Conservation (phyloP, 2,797 vertebrate genomes). For the Numenius phaeopus region DNA sequence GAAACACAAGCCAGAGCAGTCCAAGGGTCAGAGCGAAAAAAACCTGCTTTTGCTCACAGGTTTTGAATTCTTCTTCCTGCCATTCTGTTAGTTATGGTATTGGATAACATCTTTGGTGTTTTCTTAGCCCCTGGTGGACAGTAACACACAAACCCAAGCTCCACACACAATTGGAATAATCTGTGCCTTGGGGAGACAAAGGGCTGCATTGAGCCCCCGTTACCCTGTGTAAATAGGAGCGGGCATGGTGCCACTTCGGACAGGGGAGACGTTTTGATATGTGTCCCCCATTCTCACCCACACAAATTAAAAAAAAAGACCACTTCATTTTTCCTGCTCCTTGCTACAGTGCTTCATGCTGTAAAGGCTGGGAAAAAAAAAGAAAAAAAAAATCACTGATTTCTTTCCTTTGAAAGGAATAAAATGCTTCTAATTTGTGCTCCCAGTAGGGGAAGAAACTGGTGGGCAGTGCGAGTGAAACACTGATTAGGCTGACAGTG, state of each 20-base stretch:
- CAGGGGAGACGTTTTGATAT: background rate
- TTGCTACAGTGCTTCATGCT: background rate
- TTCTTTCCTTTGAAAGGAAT: constrained; percentile 5
- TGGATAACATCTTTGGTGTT: background rate
- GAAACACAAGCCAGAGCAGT: background rate
- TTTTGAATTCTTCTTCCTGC: constrained; percentile 34
- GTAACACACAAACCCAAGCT: background rate
- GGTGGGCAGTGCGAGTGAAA: background rate
- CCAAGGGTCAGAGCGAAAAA: background rate
- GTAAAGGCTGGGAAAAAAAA: background rate
- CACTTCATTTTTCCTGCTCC: background rate
- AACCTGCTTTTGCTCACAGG: background rate
- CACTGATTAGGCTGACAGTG: background rate
- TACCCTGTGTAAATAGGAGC: background rate
- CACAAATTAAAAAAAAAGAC: background rate
- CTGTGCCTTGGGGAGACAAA: background rate
- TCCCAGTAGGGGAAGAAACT: background rate
- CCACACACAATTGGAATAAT: background rate
- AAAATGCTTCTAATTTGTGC: background rate
- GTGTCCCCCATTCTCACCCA: background rate
- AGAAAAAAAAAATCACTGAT: background rate
- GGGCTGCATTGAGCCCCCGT: background rate
- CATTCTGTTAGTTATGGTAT: constrained; percentile 3
- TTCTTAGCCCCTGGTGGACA: constrained; percentile 19
- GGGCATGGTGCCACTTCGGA: background rate